Base-by-base conservation (phyloP, 2,113 vertebrate species). In the Caranx melampygus region DNA sequence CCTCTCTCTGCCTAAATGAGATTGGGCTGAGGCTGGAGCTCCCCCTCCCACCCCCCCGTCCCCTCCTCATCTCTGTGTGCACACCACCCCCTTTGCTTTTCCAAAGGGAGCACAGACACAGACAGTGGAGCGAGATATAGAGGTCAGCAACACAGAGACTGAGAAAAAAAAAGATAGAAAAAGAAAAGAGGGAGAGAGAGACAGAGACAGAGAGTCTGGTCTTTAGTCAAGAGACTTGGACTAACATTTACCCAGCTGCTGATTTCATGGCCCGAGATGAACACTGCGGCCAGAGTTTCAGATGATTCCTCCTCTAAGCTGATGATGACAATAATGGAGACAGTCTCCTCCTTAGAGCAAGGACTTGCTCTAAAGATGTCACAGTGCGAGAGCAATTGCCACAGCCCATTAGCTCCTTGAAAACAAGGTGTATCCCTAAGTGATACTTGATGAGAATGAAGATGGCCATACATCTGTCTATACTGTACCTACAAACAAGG, bases 371-470 rank as follows among this genome's bases (percentile, higher is more conserved):
- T 76, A 66, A 78, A 70, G 70, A 79, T 72, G 20, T 44, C 81
- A 84, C 74, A 73, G 69, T 77, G 71, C 71, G 78, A 73, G 54
- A 84, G 71, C 31, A 44, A 71, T 80, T 86, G 78, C 65, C 67
- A 55, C 40, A 84, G 75, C 75, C 75, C 75, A 88, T 94, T 88
- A 88, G 55, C 72, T 85, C 54, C 68, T 59, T 68, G 51, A 90
- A 86, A 86, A 88, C 78, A 81, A 62, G 83, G 78, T 82, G 73
- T 78, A 79, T 91, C 87, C 87, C 85, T 80, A 59, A 91, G 91
- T 88, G 88, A 91, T 87, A 85, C 86, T 90, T 91, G 82, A 90
- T 88, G 79, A 88, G 63, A 86, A 85, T 66, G 82, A 87, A 82
- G 87, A 89, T 80, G 82, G 80, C 81, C 70, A 63, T 82, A 85